Conservation (phyloP, 2,888 invertebrate species). For the Netelia inedita region DNA sequence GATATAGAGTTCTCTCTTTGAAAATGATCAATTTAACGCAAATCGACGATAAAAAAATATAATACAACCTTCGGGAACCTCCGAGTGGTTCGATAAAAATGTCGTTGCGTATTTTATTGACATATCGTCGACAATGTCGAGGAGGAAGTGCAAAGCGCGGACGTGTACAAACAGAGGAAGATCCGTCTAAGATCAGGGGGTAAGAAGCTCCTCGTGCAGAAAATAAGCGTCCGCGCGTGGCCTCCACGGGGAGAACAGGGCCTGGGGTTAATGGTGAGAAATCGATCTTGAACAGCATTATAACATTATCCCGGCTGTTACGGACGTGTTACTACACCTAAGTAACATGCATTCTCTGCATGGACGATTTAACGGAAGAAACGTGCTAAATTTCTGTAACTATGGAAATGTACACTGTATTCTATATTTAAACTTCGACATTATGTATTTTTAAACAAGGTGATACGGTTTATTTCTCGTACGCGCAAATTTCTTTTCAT, state of each 20-base stretch:
- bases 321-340: neutral
- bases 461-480: too few species aligned
- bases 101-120: constrained; percentile 18
- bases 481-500: too few species aligned
- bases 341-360: constrained; percentile 7
- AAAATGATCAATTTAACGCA: neutral
- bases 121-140: constrained; percentile 10
- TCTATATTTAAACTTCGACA: neutral
- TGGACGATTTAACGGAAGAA: constrained; percentile 37
- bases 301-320: constrained; percentile 31
- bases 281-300: constrained; percentile 38
- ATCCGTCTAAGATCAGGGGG: constrained; percentile 6
- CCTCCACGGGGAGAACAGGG: neutral
- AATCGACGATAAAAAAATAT: too few species aligned
- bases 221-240: constrained; percentile 18
- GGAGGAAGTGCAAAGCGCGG: neutral
- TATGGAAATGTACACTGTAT: neutral
- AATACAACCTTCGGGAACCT: too few species aligned
- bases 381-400: constrained; percentile 30
- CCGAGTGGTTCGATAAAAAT: neutral
- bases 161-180: neutral
- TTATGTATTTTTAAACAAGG: too few species aligned
- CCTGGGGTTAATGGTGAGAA: neutral
- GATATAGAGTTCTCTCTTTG: neutral
- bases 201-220: constrained; percentile 39